Conservation (phyloP, 2,113 vertebrate species). For the Pyrgilauda ruficollis region DNA sequence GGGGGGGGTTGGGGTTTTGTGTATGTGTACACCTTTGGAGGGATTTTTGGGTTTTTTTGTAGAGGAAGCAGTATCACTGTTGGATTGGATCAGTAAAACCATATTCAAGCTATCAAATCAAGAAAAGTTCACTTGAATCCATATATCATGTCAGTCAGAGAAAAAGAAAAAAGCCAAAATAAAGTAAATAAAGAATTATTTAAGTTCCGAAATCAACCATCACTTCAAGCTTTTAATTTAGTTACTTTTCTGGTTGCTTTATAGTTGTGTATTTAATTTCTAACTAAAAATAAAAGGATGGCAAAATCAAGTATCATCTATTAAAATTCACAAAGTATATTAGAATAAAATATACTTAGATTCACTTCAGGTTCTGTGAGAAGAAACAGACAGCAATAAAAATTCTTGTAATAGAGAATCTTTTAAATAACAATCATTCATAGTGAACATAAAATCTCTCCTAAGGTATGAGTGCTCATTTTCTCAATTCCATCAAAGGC, state of each 20-base stretch:
- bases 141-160: not conserved
- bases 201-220: not conserved
- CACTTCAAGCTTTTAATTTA: not conserved
- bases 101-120: not conserved
- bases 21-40: not conserved
- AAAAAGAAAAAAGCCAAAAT: not conserved
- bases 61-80: not conserved
- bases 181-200: not conserved
- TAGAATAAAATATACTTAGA: not conserved
- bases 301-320: not conserved
- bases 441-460: not conserved
- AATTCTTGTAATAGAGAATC: not conserved
- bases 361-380: not conserved
- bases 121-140: not conserved
- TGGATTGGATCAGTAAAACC: not conserved
- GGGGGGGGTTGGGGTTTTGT: accelerated
- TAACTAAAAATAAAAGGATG: not conserved
- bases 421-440: not conserved
- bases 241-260: not conserved
- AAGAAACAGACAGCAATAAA: not conserved
- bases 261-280: not conserved
- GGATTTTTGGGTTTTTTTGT: not conserved
- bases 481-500: not conserved
- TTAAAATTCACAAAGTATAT: not conserved
- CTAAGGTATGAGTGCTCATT: not conserved